Percentiles rank a stretch among this genome's conserved stretches.
Conservation (phyloP, 2,797 vertebrate species). For the Cheirogaleus major region DNA sequence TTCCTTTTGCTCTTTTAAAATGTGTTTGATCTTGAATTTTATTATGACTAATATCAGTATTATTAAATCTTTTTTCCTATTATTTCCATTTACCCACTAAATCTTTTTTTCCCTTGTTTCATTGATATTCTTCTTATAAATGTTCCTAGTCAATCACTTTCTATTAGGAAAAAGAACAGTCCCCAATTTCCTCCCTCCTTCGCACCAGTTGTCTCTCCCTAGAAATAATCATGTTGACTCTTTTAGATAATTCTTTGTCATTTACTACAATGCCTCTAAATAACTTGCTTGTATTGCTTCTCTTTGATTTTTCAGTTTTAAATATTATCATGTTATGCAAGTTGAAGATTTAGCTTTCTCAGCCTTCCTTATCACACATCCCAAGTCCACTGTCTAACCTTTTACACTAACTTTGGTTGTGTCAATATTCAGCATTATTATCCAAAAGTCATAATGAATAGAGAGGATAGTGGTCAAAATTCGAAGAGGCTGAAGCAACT, state of each 20-base stretch:
- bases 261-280: background rate
- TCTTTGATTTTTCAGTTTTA: background rate
- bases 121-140: background rate
- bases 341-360: background rate
- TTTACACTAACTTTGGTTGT: background rate
- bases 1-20: background rate
- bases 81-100: background rate
- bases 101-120: background rate
- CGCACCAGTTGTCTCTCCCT: background rate
- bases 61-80: background rate
- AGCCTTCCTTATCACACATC: background rate
- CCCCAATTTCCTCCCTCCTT: background rate
- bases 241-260: background rate
- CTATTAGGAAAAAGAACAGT: background rate
- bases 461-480: background rate
- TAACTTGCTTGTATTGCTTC: background rate
- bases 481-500: background rate
- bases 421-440: background rate
- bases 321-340: background rate
- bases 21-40: conserved; percentile 33
- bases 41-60: background rate
- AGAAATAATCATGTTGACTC: background rate
- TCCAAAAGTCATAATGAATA: background rate
- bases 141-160: background rate
- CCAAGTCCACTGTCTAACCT: background rate